Evolutionary conservation across 2,113 vertebrate species (phyloP).

Genomic region (Corythornis madagascariensis): DNA sequence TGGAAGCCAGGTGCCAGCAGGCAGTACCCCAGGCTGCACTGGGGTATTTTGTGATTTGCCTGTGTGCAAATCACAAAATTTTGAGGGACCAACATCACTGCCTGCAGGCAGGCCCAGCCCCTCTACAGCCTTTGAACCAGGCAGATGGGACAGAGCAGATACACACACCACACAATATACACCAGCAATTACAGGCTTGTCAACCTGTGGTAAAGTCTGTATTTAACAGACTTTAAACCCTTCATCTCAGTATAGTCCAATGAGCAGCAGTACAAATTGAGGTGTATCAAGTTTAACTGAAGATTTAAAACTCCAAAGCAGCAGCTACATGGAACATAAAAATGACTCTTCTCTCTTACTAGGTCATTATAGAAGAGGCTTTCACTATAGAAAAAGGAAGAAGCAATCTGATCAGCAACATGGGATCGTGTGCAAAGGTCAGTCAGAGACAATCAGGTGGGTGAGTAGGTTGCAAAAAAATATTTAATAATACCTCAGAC

Average conservation of each 20-base stretch:
- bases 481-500: neutral
- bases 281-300: neutral
- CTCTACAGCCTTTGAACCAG: neutral
- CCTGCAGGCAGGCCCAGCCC: neutral
- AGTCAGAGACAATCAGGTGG: neutral
- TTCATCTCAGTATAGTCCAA: neutral
- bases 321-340: neutral
- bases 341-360: neutral
- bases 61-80: neutral
- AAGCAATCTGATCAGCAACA: neutral
- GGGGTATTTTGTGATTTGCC: neutral
- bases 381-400: neutral
- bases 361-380: neutral
- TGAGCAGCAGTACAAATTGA: neutral
- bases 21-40: rapidly evolving
- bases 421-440: neutral
- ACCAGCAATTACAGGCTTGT: neutral
- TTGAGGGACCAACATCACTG: neutral
- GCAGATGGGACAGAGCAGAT: neutral
- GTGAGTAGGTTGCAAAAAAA: neutral
- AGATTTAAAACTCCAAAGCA: neutral
- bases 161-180: neutral
- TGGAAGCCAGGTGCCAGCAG: rapidly evolving
- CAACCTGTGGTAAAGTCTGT: too few relatives aligned
- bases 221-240: neutral